phyloP scores from a whole-genome alignment of 2,113 vertebrate species.

The Grallaria varia region DNA sequence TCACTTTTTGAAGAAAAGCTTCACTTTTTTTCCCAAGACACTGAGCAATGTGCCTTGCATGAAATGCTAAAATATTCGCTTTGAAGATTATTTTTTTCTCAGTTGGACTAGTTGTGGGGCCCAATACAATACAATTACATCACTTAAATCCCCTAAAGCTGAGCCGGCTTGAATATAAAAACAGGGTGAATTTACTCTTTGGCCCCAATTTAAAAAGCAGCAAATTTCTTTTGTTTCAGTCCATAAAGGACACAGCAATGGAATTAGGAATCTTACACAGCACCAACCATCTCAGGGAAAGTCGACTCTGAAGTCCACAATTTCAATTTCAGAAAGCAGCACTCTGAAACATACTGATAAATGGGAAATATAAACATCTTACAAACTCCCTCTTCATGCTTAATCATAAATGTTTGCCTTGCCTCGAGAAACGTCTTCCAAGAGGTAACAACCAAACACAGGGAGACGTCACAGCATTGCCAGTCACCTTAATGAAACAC shows the following conservation, averaged over 20 bases:
- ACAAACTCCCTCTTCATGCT: not conserved
- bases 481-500: not conserved
- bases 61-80: constrained; percentile 52
- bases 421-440: not conserved
- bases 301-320: constrained; percentile 45
- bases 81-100: constrained; percentile 66
- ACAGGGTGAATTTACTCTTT: constrained; percentile 64
- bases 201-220: constrained; percentile 66
- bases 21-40: constrained; percentile 8
- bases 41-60: constrained; percentile 37
- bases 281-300: constrained; percentile 50
- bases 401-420: not conserved
- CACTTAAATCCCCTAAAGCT: constrained; percentile 67
- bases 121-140: constrained; percentile 58
- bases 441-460: not conserved
- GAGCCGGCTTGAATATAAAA: constrained; percentile 65
- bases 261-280: constrained; percentile 20
- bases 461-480: not conserved
- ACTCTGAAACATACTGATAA: constrained; percentile 30
- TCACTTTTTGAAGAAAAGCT: constrained; percentile 45
- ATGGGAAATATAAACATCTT: not conserved
- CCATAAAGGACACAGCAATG: constrained; percentile 14
- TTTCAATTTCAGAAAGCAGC: constrained; percentile 8
- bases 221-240: constrained; percentile 62
- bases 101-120: constrained; percentile 44